Conservation (phyloP, 1,140 invertebrate species). For the Saxidomus purpurata region DNA sequence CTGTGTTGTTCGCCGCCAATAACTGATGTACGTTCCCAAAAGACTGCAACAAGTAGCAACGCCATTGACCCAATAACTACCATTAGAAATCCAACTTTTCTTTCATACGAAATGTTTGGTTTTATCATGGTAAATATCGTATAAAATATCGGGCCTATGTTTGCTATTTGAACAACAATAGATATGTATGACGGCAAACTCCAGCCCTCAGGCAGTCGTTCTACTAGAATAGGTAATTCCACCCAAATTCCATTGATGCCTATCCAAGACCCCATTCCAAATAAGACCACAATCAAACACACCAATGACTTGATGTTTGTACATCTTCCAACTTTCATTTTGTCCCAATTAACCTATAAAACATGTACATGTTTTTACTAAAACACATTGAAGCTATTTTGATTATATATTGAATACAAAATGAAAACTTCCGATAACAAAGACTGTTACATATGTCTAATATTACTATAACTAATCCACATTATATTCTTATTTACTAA, state of each 20-base stretch:
- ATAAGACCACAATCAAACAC: conserved; percentile 89
- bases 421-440: no score
- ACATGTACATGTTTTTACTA: no score
- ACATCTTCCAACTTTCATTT: no score
- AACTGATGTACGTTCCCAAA: conserved; percentile 90
- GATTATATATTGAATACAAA: no score
- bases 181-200: conserved; percentile 94
- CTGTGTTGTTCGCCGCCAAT: conserved; percentile 90
- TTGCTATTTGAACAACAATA: conserved; percentile 94
- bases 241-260: conserved; percentile 96
- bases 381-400: no score
- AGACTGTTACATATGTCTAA: no score
- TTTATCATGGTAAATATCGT: conserved; percentile 87
- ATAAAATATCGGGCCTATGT: conserved; percentile 93
- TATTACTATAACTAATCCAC: no score
- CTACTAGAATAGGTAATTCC: conserved; percentile 94
- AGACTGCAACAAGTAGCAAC: conserved; percentile 91
- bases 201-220: conserved; percentile 94
- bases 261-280: conserved; percentile 95
- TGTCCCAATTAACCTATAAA: no score
- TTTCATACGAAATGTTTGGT: conserved; percentile 86
- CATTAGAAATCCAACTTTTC: conserved; percentile 90
- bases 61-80: conserved; percentile 90
- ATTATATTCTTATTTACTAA: no score
- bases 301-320: conserved; percentile 73